Evolutionary conservation across 2,888 invertebrate genomes (phyloP), one percentile per base, ranked within the genome.

Genomic region (Nemoura dubitans): DNA sequence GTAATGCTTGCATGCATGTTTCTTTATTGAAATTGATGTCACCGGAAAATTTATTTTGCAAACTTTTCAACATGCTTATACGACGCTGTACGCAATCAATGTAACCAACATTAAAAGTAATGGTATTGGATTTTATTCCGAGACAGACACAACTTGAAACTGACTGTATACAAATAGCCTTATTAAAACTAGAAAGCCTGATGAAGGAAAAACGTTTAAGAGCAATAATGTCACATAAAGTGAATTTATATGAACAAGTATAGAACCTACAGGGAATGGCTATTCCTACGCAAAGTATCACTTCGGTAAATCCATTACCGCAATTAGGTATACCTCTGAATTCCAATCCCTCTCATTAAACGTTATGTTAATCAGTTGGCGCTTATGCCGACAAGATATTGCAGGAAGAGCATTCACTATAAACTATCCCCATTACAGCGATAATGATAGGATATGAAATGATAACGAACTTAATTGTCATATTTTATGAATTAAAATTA

Each of bases 221-320:
- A n/a, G 81, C 81, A 5, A 81, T 81, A 81, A 81, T 16, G 81
- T 81, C 81, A 81, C 81, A 81, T 81, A 30, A n/a, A 29, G 81
- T 29, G 28, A 81, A 81, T 81, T 81, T 81, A 81, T 81, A 30
- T 81, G 81, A 30, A 7, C 29, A 21, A 81, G 81, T 81, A 81
- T 21, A 1, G 59, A 16, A 16, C 10, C 10, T 36, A 80, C 28
- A 80, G 80, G 25, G 28, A 27, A 80, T 27, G 14, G 27, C 29
- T 28, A 30, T 81, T n/a, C n/a, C 28, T 21, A n/a, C 30, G 81
- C 81, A 29, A 81, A 81, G 28, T 30, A 81, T n/a, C 14, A 16
- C 29, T 28, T 30, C 14, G 21, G 59, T 36, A 3, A 10, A 10
- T 36, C 59, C 59, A 59, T 59, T 59, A 59, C 6, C 3, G 59